Conservation (phyloP, 2,113 vertebrate species). For the Centropus unirufus region DNA sequence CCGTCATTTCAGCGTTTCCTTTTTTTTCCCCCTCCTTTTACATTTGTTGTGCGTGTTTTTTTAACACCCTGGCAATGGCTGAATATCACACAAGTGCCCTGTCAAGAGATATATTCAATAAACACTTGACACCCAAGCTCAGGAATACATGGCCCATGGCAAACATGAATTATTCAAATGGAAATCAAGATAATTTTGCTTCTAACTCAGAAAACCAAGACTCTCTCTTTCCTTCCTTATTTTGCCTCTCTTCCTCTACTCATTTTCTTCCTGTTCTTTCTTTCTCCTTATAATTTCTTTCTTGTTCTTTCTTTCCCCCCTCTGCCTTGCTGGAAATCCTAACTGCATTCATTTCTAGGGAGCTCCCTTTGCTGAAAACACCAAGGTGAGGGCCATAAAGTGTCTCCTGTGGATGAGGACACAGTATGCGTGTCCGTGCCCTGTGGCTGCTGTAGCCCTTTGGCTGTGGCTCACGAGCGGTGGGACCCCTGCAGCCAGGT, state of each 20-base stretch:
- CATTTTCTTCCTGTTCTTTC: background rate
- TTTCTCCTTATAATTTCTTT: background rate
- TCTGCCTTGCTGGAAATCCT: background rate
- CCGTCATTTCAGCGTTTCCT: constrained; percentile 1
- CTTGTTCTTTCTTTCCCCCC: background rate
- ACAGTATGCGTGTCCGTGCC: background rate
- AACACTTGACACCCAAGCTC: constrained; percentile 78
- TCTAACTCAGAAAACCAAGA: constrained; percentile 76
- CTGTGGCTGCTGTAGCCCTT: background rate
- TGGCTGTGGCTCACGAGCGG: background rate
- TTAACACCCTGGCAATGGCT: constrained; percentile 47
- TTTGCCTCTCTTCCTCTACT: constrained; percentile 23
- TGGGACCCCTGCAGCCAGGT: background rate
- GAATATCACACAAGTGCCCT: constrained; percentile 73
- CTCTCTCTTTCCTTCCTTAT: constrained; percentile 57
- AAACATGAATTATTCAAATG: constrained; percentile 80
- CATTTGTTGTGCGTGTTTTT: constrained; percentile 66
- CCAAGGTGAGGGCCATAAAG: background rate
- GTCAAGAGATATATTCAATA: constrained; percentile 78
- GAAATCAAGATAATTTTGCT: constrained; percentile 81
- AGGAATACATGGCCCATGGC: constrained; percentile 79
- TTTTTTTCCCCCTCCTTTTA: background rate
- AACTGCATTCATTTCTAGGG: background rate
- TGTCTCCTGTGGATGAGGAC: background rate
- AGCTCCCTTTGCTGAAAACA: background rate